Percentiles rank a stretch among this genome's conserved stretches.
Evolutionary conservation across 2,888 invertebrate species (phyloP).

Genomic region (Dusona sp.): DNA sequence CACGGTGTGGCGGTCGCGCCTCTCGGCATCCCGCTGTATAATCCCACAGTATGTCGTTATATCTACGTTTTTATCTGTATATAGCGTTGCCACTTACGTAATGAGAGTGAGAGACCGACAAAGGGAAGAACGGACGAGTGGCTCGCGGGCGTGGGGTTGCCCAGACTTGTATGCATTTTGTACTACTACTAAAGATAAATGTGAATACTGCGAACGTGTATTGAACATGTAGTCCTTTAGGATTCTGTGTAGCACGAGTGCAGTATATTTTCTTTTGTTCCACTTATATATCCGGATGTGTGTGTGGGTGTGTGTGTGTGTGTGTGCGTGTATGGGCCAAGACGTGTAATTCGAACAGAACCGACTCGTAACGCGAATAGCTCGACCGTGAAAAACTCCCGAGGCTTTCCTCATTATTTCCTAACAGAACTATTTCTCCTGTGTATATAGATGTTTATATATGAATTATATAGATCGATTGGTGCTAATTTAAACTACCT

Average conservation of each 20-base stretch:
- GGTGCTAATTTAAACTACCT: background rate
- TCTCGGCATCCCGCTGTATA: constrained; percentile 21
- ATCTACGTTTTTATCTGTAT: constrained; percentile 23
- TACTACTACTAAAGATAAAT: background rate
- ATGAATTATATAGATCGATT: background rate
- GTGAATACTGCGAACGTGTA: constrained; percentile 1
- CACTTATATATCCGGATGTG: background rate
- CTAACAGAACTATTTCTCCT: constrained; percentile 5
- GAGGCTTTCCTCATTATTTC: constrained; percentile 60
- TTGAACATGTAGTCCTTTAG: background rate
- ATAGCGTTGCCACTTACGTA: constrained; percentile 65
- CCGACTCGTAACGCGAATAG: constrained; percentile 51
- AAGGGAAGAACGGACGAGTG: constrained; percentile 56
- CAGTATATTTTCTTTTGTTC: constrained; percentile 22
- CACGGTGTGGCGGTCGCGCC: constrained; percentile 16
- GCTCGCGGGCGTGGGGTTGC: constrained; percentile 20
- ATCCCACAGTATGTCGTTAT: constrained; percentile 22
- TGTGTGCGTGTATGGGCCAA: background rate
- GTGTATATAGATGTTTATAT: background rate
- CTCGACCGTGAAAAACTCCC: constrained; percentile 61
- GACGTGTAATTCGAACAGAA: constrained; percentile 51
- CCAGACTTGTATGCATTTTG: constrained; percentile 17
- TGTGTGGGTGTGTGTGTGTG: background rate
- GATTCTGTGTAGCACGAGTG: constrained; percentile 16
- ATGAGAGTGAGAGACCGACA: constrained; percentile 67